Conservation (phyloP, 1,140 invertebrate species). For the Scaptodrosophila lebanonensis region DNA sequence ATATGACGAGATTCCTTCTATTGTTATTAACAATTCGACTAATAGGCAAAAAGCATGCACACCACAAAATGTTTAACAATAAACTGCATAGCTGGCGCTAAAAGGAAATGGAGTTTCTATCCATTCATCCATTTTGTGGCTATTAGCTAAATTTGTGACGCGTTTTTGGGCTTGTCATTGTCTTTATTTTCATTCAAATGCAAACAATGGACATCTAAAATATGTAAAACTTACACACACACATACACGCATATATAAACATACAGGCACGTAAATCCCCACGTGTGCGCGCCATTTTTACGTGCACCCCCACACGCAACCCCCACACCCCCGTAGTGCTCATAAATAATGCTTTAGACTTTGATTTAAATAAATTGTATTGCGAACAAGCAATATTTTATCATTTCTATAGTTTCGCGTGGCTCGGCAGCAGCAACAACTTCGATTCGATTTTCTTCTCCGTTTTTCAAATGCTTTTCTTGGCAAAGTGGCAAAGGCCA, state of each 20-base stretch:
- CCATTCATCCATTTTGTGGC: conserved; percentile 30
- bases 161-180: conserved; percentile 71
- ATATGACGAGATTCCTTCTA: too few relatives aligned
- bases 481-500: conserved; percentile 10
- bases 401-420: conserved; percentile 58
- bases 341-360: conserved; percentile 75
- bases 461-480: conserved; percentile 8
- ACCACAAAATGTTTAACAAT: too few relatives aligned
- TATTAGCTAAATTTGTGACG: conserved; percentile 66
- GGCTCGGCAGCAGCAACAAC: too few relatives aligned
- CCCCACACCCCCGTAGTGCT: conserved; percentile 26
- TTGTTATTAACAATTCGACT: conserved; percentile 48
- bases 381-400: conserved; percentile 69
- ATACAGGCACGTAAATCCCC: conserved; percentile 30
- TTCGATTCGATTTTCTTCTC: conserved; percentile 43
- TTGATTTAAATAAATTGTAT: conserved; percentile 75
- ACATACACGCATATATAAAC: not conserved
- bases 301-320: conserved; percentile 14
- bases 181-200: conserved; percentile 68
- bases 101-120: conserved; percentile 67
- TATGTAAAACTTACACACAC: conserved; percentile 18
- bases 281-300: not conserved
- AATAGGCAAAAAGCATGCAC: conserved; percentile 62
- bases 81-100: conserved; percentile 52
- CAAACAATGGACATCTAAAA: conserved; percentile 61